phyloP scores from a whole-genome alignment of 1,140 invertebrate genomes.

The Cherax quadricarinatus region DNA sequence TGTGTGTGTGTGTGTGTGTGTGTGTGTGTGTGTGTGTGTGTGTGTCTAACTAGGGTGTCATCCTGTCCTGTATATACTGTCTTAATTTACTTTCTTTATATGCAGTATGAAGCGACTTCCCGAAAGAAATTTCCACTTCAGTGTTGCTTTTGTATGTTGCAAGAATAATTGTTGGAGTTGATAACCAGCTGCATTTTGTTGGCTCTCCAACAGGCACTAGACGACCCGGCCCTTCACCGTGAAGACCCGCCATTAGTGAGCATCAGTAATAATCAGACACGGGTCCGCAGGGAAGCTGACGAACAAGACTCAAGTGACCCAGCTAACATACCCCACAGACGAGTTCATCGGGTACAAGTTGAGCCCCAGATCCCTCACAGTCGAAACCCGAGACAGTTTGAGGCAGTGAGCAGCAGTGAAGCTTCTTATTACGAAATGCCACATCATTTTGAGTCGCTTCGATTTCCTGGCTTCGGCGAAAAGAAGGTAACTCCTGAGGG shows the following conservation, averaged over 20 bases:
- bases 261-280: not conserved
- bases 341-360: slow-evolving; percentile 34
- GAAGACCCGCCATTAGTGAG: not conserved
- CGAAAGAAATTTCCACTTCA: no score
- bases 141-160: no score
- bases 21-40: no score
- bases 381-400: slow-evolving; percentile 35
- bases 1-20: no score
- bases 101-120: no score
- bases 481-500: not conserved
- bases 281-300: not conserved
- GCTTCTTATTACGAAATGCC: slow-evolving; percentile 10
- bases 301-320: slow-evolving; percentile 10
- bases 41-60: no score
- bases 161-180: no score
- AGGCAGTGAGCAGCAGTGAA: not conserved
- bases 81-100: no score
- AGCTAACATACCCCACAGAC: slow-evolving; percentile 37
- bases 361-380: slow-evolving; percentile 37
- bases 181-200: no score
- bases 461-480: slow-evolving; percentile 44
- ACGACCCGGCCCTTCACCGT: not conserved
- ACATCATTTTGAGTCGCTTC: slow-evolving; percentile 37
- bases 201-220: not conserved
- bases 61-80: no score